These are phyloP conservation scores for Chouioia cunea DNA, from an alignment of 2,888 invertebrate species.

Conservation along the genomic window DNA sequence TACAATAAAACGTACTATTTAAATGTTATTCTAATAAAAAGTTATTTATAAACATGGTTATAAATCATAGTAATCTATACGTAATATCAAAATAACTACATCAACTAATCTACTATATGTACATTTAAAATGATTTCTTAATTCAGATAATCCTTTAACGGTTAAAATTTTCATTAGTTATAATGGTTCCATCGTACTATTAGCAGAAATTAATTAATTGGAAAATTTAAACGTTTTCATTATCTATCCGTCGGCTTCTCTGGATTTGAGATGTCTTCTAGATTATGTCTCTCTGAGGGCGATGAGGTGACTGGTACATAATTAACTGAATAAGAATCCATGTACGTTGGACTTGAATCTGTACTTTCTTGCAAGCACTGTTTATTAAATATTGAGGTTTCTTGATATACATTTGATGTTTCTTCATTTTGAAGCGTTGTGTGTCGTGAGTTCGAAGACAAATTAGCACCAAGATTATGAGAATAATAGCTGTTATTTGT, in stretches of 20 bases:
- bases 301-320: conserved; percentile 62
- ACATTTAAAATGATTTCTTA: conserved; percentile 53
- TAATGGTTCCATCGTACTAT: not conserved
- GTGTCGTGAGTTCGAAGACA: conserved; percentile 60
- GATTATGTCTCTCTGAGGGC: conserved; percentile 63
- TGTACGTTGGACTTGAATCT: conserved; percentile 64
- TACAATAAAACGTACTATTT: conserved; percentile 19
- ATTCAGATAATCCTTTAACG: conserved; percentile 15
- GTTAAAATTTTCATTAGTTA: conserved; percentile 17
- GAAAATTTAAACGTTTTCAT: conserved; percentile 49
- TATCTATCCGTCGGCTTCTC: conserved; percentile 64
- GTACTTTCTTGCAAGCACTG: conserved; percentile 58
- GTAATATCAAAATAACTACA: conserved; percentile 58
- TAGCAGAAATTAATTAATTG: not conserved
- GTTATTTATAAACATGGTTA: conserved; percentile 55
- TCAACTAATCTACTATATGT: conserved; percentile 58
- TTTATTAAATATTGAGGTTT: conserved; percentile 52
- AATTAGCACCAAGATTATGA: conserved; percentile 57
- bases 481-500: conserved; percentile 63
- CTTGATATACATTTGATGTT: conserved; percentile 64
- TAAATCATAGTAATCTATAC: conserved; percentile 64
- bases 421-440: conserved; percentile 60
- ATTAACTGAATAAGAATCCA: conserved; percentile 63
- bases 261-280: conserved; percentile 65
- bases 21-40: conserved; percentile 14